These are phyloP conservation scores for Botrylloides violaceus DNA, from an alignment of 23 tunicate genomes.

Conservation along the genomic window DNA sequence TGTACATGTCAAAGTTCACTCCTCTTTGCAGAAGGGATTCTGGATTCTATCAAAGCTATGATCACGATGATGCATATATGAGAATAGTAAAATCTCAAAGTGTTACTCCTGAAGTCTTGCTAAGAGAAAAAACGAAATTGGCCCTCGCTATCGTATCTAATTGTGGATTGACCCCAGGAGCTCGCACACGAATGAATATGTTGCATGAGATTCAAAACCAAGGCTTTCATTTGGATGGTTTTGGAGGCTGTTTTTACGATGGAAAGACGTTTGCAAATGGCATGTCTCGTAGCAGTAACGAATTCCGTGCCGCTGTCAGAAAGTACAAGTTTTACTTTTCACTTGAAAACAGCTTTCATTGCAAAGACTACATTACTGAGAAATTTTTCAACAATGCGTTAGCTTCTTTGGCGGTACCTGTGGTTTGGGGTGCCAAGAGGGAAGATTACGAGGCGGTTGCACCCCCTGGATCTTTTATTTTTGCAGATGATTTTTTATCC, in stretches of 20 bases:
- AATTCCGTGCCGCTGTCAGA: not conserved
- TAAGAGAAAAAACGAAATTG: constrained; percentile 5
- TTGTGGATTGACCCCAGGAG: constrained; percentile 10
- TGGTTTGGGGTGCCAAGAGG: not conserved
- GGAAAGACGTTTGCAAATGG: not conserved
- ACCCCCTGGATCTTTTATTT: constrained; percentile 5
- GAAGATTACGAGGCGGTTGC: constrained; percentile 15
- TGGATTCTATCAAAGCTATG: not conserved
- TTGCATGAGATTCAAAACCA: not conserved
- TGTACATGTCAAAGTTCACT: no score
- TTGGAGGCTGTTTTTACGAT: constrained; percentile 1
- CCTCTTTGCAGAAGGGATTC: not conserved
- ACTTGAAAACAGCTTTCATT: constrained; percentile 2
- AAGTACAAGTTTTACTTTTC: constrained; percentile 13
- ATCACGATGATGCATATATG: not conserved
- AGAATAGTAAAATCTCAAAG: not conserved
- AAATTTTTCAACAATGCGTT: not conserved
- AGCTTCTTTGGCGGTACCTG: not conserved
- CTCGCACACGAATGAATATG: constrained; percentile 7
- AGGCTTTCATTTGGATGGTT: constrained; percentile 3
- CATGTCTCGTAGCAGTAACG: not conserved
- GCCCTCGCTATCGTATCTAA: constrained; percentile 11
- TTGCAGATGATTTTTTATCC: not conserved
- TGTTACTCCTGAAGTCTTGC: not conserved
- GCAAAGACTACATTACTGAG: constrained; percentile 11